A percentile compares a stretch with the other conserved stretches of the same genome.
These are phyloP conservation scores for Oscheius sp. DNA, from an alignment of 2,888 invertebrate genomes.

Conservation along the genomic window DNA sequence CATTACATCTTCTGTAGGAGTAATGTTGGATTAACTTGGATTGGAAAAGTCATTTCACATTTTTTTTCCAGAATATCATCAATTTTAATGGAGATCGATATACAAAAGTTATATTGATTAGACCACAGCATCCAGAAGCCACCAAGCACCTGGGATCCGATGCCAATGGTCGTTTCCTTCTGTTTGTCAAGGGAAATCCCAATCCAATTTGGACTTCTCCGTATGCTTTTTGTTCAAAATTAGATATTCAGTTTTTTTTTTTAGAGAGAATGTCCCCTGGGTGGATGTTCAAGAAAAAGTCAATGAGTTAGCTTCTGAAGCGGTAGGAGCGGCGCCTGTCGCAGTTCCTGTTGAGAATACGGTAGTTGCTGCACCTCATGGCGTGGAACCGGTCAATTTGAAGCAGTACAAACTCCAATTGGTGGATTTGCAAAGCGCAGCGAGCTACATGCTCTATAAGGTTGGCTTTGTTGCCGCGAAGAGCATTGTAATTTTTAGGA, in stretches of 20 bases:
- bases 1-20: too few relatives aligned
- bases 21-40: too few relatives aligned
- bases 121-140: constrained; percentile 54
- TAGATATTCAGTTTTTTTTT: background rate
- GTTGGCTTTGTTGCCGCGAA: background rate
- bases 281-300: constrained; percentile 55
- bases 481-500: constrained; percentile 75
- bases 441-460: constrained; percentile 80
- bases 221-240: constrained; percentile 31
- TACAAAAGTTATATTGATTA: constrained; percentile 42
- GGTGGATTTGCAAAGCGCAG: constrained; percentile 85
- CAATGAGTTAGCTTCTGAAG: constrained; percentile 43
- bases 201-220: constrained; percentile 48
- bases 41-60: background rate
- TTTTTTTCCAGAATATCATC: constrained; percentile 54
- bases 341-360: background rate
- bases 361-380: constrained; percentile 2
- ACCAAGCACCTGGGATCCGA: constrained; percentile 42
- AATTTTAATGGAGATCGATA: constrained; percentile 54
- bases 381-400: constrained; percentile 25
- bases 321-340: background rate
- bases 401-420: constrained; percentile 77
- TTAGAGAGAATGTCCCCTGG: constrained; percentile 48
- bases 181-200: constrained; percentile 39
- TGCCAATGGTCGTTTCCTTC: constrained; percentile 39